Base-by-base conservation (phyloP, 2,797 vertebrate species). In the Hydrophis major region DNA sequence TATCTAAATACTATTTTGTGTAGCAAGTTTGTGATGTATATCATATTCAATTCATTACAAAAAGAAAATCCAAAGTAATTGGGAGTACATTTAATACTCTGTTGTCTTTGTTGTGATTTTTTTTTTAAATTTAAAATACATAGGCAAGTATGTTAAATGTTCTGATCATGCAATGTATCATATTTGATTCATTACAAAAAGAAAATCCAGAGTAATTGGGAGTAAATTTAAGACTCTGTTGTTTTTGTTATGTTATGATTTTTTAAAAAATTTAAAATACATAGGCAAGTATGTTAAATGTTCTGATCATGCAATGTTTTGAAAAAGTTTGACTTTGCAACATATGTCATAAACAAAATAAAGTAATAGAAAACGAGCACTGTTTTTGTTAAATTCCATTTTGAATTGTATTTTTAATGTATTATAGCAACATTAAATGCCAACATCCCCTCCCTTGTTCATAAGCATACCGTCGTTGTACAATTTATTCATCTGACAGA, bases 291-390 rank as follows among this genome's bases (percentile, higher is more conserved):
- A 78, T 42, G 20, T 78, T 42, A 78, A 78, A 42, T 86, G 12
- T 28, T 86, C 27, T 87, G 53, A 90, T 13, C 32, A 90, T 22
- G 18, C 27, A 25, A 69, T 90, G 92, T 66, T 10, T 57, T 91
- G 5, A 56, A 89, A 90, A 14, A 69, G 69, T 37, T 37, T 37
- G 61, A 56, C 18, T 28, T 25, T 86, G 78, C 0, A 60, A 20
- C 55, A 87, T 93, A 13, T 90, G 86, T 90, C 91, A 92, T 56
- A 94, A 89, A 94, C 0, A 69, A 10, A 90, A 53, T 93, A 91
- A 57, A 8, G 7, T 87, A 93, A n/a, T 57, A 93, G 32, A 88
- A 92, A 74, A 74, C 27, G 78, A 22, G 61, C 10, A 92, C 7
- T 25, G 47, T 50, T 78, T 83, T 42, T 42, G 18, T 47, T 78